Conservation (phyloP, 2,113 vertebrate genomes). For the Glaucidium brasilianum region DNA sequence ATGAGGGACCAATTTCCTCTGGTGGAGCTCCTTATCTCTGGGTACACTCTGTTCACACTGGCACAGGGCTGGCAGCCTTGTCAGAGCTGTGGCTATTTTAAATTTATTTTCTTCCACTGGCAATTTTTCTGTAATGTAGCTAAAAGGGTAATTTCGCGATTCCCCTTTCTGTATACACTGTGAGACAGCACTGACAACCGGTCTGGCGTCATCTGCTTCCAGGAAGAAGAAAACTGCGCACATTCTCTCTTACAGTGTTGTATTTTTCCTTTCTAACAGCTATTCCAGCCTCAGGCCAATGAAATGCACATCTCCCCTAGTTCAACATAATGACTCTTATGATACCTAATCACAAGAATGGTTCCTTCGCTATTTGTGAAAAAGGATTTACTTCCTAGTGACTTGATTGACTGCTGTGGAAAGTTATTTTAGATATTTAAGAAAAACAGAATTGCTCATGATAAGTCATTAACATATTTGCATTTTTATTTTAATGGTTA, state of each 20-base stretch:
- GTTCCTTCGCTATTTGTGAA: neutral
- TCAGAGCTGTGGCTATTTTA: neutral
- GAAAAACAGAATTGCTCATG: neutral
- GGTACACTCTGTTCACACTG: neutral
- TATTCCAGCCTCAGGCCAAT: neutral
- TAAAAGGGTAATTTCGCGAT: neutral
- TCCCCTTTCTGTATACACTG: neutral
- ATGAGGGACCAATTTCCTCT: neutral
- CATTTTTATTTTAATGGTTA: conserved; percentile 38
- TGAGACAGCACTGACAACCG: neutral
- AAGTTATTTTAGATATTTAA: conserved; percentile 1
- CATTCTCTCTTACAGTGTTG: neutral
- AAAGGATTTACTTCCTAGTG: neutral
- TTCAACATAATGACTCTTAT: neutral
- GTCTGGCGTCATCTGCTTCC: neutral
- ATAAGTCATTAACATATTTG: conserved; percentile 3
- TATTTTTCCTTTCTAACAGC: neutral
- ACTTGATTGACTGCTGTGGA: neutral
- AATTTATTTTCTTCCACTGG: neutral
- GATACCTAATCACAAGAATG: neutral
- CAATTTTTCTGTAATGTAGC: neutral
- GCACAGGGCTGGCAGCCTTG: neutral
- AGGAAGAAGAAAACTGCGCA: neutral
- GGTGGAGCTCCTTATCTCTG: neutral
- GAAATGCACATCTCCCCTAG: neutral